Base-by-base conservation (phyloP, 2,113 vertebrate genomes). In the Strix aluco region DNA sequence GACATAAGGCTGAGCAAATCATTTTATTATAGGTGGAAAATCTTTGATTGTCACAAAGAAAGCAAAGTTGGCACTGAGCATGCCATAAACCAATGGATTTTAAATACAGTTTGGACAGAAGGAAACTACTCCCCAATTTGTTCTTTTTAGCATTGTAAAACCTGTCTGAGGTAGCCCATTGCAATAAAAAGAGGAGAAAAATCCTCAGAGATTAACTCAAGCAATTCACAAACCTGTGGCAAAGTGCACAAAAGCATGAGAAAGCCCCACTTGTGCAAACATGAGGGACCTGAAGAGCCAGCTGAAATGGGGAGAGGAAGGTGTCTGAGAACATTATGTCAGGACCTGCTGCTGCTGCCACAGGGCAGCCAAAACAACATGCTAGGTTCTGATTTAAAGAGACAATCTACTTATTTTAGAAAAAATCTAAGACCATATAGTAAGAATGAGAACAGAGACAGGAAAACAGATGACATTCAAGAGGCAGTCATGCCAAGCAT, bases 241-340 rank as follows among this genome's bases (percentile, higher is more conserved):
- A 82, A 79, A 81, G 61, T 23, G 13, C 44, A 86, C 9, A 42
- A 67, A 79, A 63, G 47, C 40, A 4, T 52, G 65, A 84, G 89
- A 95, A 94, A 69, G 44, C 17, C n/a, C 23, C 81, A 54, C 20
- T 44, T 94, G 93, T 61, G 74, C 82, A 92, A 97, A 88, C 0
- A 0, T 2, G 14, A 70, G 34, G 30, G 34, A 86, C 29, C 32
- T 21, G 23, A 83, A 49, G 44, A 83, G 44, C 5, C 0, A 0
- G 54, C 30, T 94, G 88, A 69, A 88, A 88, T 0, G 4, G 38
- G n/a, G 52, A 81, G 49, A 81, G 7, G 15, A 83, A 65, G 9
- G 54, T 66, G 17, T 40, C 46, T 88, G 23, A 65, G 25, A 80
- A 46, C 5, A 4, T 10, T 57, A 22, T 0, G 0, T 18, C 42